Conservation (phyloP, 1,140 invertebrate species). For the Phymorhynchus buccinoides region DNA sequence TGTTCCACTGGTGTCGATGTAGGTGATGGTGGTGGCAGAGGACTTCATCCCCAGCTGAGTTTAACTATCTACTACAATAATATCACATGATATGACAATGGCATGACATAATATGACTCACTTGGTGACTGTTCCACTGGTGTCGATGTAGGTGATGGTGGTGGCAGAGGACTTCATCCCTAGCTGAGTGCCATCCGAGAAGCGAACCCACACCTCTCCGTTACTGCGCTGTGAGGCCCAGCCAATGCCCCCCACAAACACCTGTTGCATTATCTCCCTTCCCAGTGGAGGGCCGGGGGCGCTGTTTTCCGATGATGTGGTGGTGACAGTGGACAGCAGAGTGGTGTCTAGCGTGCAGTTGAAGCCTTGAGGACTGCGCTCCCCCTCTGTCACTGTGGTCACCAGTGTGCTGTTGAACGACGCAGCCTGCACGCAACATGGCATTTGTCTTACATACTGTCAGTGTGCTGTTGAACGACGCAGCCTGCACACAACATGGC, state of each 20-base stretch:
- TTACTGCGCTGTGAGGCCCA: constrained; percentile 64
- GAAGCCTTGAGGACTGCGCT: constrained; percentile 28
- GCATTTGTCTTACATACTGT: too few species aligned
- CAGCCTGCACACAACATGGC: too few species aligned
- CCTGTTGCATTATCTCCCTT: constrained; percentile 57
- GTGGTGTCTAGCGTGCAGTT: constrained; percentile 40
- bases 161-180: constrained; percentile 64
- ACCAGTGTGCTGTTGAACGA: constrained; percentile 70
- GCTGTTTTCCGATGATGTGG: constrained; percentile 53
- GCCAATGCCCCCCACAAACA: constrained; percentile 68
- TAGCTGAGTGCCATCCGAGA: constrained; percentile 69
- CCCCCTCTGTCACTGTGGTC: constrained; percentile 53
- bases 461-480: too few species aligned
- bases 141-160: constrained; percentile 64
- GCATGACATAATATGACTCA: too few species aligned
- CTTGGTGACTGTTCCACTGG: constrained; percentile 60
- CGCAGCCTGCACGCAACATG: constrained; percentile 24
- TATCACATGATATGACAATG: too few species aligned
- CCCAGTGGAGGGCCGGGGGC: constrained; percentile 41
- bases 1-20: constrained; percentile 62
- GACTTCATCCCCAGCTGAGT: constrained; percentile 67
- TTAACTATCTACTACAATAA: too few species aligned
- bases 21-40: constrained; percentile 62
- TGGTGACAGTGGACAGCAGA: constrained; percentile 34
- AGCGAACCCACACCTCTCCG: constrained; percentile 71